Base-by-base conservation (phyloP, 2,797 vertebrate species). In the Sebastiscus albofasciatus region DNA sequence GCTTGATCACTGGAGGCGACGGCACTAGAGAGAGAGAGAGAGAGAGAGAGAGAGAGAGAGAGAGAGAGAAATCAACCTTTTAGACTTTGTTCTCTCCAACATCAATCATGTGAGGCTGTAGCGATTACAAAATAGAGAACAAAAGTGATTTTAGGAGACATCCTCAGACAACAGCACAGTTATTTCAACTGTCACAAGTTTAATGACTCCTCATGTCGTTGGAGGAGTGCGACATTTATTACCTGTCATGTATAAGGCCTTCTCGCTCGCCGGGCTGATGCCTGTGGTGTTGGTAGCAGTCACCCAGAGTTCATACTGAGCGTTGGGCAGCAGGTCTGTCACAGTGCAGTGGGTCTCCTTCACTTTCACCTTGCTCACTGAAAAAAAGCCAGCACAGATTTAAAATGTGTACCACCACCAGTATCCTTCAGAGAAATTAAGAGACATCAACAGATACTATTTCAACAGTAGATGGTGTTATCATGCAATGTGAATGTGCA, bases 301-400 rank as follows among this genome's bases (percentile, higher is more conserved):
- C 83, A 98, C 97, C 97, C 97, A 98, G 77, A 99, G 97, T 86
- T 99, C 98, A 34, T 99, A 99, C 88, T 99, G 97, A 31, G 96
- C 96, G 2, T 98, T 98, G 0, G 97, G 97, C 85, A 95, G 83
- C 80, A 99, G 95, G n/a, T 96, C 91, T 26, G 74, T 93, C 84
- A 99, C 97, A 1, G 95, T 97, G 90, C 96, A 97, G 79, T 98
- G 97, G 0, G 97, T 99, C 95, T 99, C 98, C 92, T 97, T 99
- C 85, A 98, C 94, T 39, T 94, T 96, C 12, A 97, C 70, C 14
- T 88, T 95, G 59, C 90, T 95, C 31, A 94, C 98, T 99, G 89
- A 87, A 86, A 72, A 72, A 49, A 65, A 62, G 6, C 4, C 10
- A 70, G 24, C 26, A 71, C 8, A 72, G 18, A 39, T 70, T 71